These are phyloP conservation scores for Chaunax sp. DNA, from an alignment of 2,797 vertebrate genomes.

Conservation along the genomic window DNA sequence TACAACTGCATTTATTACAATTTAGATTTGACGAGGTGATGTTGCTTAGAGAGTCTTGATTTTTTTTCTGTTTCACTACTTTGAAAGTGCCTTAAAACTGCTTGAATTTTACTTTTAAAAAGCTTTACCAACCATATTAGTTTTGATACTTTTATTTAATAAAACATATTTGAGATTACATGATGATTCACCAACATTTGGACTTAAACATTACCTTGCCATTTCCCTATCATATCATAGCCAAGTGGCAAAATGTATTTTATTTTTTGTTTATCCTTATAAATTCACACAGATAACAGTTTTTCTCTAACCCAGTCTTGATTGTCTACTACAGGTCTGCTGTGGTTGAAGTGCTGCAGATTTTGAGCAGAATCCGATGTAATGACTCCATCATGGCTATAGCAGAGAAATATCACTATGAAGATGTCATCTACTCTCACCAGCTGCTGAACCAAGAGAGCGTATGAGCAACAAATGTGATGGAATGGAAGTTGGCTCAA, in stretches of 20 bases:
- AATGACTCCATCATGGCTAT: conserved; percentile 82
- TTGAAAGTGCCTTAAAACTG: too few species aligned
- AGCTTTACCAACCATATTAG: too few species aligned
- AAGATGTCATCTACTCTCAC: conserved; percentile 81
- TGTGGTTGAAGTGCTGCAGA: conserved; percentile 82
- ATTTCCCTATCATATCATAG: background rate
- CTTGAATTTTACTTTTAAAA: too few species aligned
- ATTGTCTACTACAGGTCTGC: conserved; percentile 58
- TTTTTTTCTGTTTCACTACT: too few species aligned
- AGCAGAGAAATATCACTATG: conserved; percentile 83
- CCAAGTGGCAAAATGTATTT: too few species aligned
- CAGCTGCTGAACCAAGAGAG: conserved; percentile 75
- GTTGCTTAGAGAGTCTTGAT: too few species aligned
- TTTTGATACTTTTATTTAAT: conserved; percentile 5
- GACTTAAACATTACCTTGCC: background rate
- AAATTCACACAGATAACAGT: background rate
- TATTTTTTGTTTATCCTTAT: too few species aligned
- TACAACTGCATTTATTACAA: too few species aligned
- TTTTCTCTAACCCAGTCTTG: background rate
- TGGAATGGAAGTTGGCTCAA: background rate
- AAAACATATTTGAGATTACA: background rate
- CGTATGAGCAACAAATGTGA: conserved; percentile 24
- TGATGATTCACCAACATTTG: background rate
- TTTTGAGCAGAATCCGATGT: conserved; percentile 87
- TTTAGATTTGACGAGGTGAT: too few species aligned